These are phyloP conservation scores for Hassar affinis DNA, from an alignment of 2,113 vertebrate species.

Conservation along the genomic window DNA sequence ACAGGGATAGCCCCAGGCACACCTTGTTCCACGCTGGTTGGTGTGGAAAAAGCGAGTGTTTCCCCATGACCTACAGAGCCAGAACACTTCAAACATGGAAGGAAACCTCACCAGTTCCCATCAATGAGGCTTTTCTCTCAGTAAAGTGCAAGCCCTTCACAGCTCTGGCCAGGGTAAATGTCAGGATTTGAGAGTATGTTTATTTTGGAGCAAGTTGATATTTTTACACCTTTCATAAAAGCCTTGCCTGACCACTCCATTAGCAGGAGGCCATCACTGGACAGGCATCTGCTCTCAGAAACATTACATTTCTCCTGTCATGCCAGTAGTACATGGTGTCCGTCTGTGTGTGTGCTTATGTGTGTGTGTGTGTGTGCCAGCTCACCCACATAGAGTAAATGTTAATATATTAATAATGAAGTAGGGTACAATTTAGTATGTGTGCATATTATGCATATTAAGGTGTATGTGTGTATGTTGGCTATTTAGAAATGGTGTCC, in stretches of 20 bases:
- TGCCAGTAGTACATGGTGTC: not conserved
- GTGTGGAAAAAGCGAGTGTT: constrained; percentile 68
- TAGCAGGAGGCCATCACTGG: constrained; percentile 13
- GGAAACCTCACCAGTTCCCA: constrained; percentile 58
- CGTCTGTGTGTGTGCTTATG: not conserved
- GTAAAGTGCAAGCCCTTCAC: constrained; percentile 68
- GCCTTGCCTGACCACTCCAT: constrained; percentile 22
- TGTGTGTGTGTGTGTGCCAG: not conserved
- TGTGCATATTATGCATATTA: not conserved
- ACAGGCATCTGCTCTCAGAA: constrained; percentile 32
- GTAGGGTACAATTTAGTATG: not conserved
- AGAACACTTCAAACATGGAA: constrained; percentile 61
- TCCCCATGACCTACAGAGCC: constrained; percentile 63
- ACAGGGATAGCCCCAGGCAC: constrained; percentile 57
- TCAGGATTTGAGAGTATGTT: constrained; percentile 67
- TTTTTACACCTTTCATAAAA: constrained; percentile 73
- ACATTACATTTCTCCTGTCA: constrained; percentile 6
- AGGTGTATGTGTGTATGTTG: not conserved
- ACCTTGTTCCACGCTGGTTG: constrained; percentile 30
- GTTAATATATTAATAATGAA: not conserved
- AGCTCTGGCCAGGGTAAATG: constrained; percentile 71
- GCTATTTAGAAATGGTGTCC: not conserved
- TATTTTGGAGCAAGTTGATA: constrained; percentile 70
- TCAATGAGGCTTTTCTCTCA: constrained; percentile 75
- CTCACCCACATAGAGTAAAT: constrained; percentile 10